Evolutionary conservation across 1,140 invertebrate species (phyloP), one percentile per base, ranked within the genome.

Genomic region (Megalonaias nervosa): DNA sequence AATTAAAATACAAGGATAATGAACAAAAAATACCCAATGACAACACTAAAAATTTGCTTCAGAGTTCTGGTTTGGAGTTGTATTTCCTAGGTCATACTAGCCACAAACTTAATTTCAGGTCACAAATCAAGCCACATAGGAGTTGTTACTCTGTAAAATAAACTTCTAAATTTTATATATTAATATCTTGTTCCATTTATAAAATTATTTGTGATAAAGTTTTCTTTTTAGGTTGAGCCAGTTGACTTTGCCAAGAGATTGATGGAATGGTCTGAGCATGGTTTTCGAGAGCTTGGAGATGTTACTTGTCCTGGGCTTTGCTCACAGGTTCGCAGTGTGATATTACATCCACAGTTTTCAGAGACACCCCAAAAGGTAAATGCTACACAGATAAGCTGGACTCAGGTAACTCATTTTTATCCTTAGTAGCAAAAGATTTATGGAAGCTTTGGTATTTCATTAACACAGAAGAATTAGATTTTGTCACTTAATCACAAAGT

Each of bases 271-370:
- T 80, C 79, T 65, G 76, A 84, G 59, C 68, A 81, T 71, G 88
- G 88, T 16, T 86, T 89, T 74, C 81, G 83, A 55, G 88, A 89
- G 62, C 69, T 88, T 19, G 85, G 84, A 61, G 88, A 89, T 81
- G 71, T 81, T 14, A 78, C 71, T 71, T 86, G 86, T 16, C 81
- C 83, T 62, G 87, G 88, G 23, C 71, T 85, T 17, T 86, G 86
- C 64, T 64, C 76, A 13, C 83, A 85, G 21, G 81, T 84, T 12
- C 79, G 78, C 62, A 62, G 73, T 67, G 86, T 89, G 19, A 80
- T 89, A 3, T 74, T 67, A 21, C 81, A 87, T 67, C 77, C 78
- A 70, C 81, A 84, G 56, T 89, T 88, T 71, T 81, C 82, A 19
- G 82, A 81, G 65, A 76, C 85, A 67, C 88, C 88, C 56, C 76